Evolutionary conservation across 2,797 vertebrate species (phyloP).

Genomic region (Cyclura pinguis): DNA sequence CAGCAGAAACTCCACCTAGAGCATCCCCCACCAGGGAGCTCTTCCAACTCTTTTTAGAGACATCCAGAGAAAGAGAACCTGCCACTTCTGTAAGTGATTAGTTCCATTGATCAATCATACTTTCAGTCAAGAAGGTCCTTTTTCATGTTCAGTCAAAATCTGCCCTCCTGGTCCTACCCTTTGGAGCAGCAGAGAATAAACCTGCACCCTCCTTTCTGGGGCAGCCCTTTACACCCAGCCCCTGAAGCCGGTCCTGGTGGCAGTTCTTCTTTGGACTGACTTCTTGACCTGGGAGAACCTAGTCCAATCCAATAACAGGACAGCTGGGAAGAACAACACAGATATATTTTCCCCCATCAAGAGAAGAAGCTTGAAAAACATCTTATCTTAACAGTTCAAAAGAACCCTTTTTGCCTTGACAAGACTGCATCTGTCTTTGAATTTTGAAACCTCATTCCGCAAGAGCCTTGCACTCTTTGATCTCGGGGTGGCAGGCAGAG

Average conservation of each 20-base stretch:
- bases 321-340: conserved; percentile 24
- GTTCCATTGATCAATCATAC: no score
- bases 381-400: conserved; percentile 80
- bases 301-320: background rate
- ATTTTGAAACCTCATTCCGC: conserved; percentile 69
- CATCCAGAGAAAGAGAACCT: no score
- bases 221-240: background rate
- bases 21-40: no score
- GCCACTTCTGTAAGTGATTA: no score
- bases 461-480: conserved; percentile 62
- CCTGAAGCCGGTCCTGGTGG: background rate
- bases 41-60: background rate
- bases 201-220: no score
- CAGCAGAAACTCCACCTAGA: no score
- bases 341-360: conserved; percentile 46
- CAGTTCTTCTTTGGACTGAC: background rate
- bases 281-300: background rate
- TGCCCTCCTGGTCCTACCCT: no score
- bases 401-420: conserved; percentile 63
- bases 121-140: no score
- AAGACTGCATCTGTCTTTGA: conserved; percentile 64
- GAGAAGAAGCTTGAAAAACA: conserved; percentile 30
- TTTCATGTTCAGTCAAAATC: no score
- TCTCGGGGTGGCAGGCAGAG: conserved; percentile 32
- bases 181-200: background rate